A percentile compares a stretch with the other conserved stretches of the same genome.
Conservation (phyloP, 1,140 invertebrate species). For the Temnothorax curvispinosus region DNA sequence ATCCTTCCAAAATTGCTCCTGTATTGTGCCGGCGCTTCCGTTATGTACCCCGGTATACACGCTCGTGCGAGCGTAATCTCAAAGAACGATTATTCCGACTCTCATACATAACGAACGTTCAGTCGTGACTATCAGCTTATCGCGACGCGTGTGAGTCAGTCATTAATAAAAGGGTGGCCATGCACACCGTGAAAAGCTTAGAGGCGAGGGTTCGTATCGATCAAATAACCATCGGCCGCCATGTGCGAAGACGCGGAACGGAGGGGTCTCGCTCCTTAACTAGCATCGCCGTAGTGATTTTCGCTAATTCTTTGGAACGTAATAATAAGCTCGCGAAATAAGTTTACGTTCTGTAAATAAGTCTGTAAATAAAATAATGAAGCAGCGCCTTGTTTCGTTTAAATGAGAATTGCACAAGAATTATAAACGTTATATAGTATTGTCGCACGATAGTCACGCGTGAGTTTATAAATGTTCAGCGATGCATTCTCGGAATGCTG, state of each 20-base stretch:
- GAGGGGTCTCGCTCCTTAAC: slow-evolving; percentile 54
- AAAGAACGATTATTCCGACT: slow-evolving; percentile 54
- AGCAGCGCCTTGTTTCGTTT: neutral
- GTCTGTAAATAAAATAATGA: neutral
- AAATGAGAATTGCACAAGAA: neutral
- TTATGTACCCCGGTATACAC: slow-evolving; percentile 19
- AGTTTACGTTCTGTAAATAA: neutral
- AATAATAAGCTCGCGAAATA: slow-evolving; percentile 5
- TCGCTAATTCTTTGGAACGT: neutral
- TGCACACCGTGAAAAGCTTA: slow-evolving; percentile 63
- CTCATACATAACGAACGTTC: slow-evolving; percentile 32
- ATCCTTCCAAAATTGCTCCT: slow-evolving; percentile 9
- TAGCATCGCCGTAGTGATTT: slow-evolving; percentile 11
- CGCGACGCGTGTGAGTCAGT: slow-evolving; percentile 74
- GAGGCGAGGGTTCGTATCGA: slow-evolving; percentile 74
- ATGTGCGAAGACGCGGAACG: slow-evolving; percentile 67
- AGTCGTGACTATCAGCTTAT: slow-evolving; percentile 73
- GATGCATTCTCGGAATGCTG: neutral
- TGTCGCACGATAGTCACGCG: neutral
- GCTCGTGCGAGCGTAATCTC: slow-evolving; percentile 43
- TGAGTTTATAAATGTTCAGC: neutral
- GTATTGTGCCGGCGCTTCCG: neutral
- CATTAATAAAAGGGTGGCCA: slow-evolving; percentile 71
- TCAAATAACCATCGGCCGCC: slow-evolving; percentile 74
- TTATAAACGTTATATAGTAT: no score